These are phyloP conservation scores for Helicoverpa armigera DNA, from an alignment of 1,140 invertebrate species.

Conservation along the genomic window DNA sequence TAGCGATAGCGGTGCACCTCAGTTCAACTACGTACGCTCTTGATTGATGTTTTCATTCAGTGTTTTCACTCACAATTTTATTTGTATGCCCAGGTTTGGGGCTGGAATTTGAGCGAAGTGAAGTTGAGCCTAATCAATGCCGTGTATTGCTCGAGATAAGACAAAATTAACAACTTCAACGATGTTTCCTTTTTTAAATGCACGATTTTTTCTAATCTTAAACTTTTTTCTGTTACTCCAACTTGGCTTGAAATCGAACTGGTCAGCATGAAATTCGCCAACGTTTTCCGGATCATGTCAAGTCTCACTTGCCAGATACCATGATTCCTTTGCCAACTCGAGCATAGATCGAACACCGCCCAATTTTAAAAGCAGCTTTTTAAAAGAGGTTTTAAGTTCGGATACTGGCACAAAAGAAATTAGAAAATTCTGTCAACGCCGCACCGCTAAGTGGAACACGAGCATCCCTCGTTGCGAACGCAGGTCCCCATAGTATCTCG, in stretches of 20 bases:
- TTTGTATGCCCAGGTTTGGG: not conserved
- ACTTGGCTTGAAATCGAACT: slow-evolving; percentile 25
- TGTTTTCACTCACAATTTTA: slow-evolving; percentile 25
- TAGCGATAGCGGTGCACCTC: slow-evolving; percentile 48
- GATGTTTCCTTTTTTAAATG: not conserved
- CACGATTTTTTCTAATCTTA: not conserved
- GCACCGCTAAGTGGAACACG: not conserved
- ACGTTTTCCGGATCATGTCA: slow-evolving; percentile 9
- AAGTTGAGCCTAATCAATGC: not conserved
- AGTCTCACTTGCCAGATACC: slow-evolving; percentile 29
- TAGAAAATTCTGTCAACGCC: not conserved
- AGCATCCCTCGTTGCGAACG: slow-evolving; percentile 1
- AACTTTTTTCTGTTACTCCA: not conserved
- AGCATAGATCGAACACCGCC: not conserved
- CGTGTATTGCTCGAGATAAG: too few relatives aligned
- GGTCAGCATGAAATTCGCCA: slow-evolving; percentile 20
- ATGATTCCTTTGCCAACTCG: not conserved
- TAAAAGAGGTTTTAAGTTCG: not conserved
- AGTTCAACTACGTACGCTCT: slow-evolving; percentile 17
- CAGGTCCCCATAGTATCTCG: not conserved
- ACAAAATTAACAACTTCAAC: too few relatives aligned
- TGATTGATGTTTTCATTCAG: slow-evolving; percentile 43
- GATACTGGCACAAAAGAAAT: slow-evolving; percentile 23
- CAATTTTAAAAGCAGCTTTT: not conserved
- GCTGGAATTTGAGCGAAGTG: not conserved